These are phyloP conservation scores for Ashinkailepas kermadecensis DNA, from an alignment of 2,888 invertebrate species.

Conservation along the genomic window DNA sequence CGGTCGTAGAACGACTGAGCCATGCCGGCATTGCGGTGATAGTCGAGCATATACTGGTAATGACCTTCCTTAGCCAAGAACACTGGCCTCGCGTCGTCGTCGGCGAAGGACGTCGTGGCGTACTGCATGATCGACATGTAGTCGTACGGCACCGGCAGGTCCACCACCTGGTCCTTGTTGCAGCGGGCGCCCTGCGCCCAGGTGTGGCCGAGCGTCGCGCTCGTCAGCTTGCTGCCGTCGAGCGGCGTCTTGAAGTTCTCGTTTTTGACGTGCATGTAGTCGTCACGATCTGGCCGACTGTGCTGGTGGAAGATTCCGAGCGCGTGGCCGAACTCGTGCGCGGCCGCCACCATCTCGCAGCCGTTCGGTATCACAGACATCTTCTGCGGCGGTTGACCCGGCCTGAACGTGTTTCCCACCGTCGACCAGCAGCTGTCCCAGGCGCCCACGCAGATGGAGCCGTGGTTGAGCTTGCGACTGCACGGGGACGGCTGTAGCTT, in stretches of 20 bases:
- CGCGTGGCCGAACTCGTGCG: background rate
- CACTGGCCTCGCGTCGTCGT: background rate
- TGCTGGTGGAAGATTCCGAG: background rate
- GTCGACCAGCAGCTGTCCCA: background rate
- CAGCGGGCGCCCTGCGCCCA: background rate
- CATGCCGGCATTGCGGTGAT: background rate
- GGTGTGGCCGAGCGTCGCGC: background rate
- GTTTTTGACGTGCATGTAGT: background rate
- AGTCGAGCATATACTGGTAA: background rate
- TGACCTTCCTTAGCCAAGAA: background rate
- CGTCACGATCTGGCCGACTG: background rate
- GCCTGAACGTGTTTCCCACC: background rate
- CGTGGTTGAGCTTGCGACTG: background rate
- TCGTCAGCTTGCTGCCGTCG: background rate
- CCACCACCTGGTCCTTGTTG: background rate
- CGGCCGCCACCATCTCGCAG: background rate
- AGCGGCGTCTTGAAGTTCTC: background rate
- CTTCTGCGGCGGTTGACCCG: background rate
- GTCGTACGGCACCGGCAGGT: background rate
- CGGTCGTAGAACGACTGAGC: background rate
- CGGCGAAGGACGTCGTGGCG: background rate
- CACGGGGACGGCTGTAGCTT: background rate
- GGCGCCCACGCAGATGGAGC: background rate
- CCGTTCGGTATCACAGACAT: background rate
- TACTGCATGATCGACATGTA: background rate